Percentiles rank a stretch among this genome's conserved stretches.
These are phyloP conservation scores for Delphinapterus leucas DNA, from an alignment of 2,113 vertebrate genomes.

Conservation along the genomic window DNA sequence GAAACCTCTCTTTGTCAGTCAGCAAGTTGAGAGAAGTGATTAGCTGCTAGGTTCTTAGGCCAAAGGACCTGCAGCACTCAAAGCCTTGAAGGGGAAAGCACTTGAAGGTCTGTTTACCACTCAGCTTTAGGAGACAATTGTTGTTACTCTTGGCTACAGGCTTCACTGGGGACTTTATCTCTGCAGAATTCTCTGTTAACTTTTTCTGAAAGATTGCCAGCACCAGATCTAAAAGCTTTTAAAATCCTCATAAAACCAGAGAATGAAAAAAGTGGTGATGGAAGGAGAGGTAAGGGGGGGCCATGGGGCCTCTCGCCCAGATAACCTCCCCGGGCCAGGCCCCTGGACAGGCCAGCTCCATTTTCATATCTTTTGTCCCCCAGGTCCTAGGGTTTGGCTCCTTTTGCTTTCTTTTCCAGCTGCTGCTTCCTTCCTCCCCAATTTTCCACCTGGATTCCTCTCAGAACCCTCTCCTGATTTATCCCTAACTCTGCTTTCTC, in stretches of 20 bases:
- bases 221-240: constrained; percentile 33
- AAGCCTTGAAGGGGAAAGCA: constrained; percentile 20
- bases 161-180: neutral
- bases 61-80: constrained; percentile 40
- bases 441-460: neutral
- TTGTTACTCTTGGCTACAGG: neutral
- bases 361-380: neutral
- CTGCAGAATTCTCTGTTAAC: constrained; percentile 12
- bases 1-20: constrained; percentile 2
- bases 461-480: neutral
- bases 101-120: constrained; percentile 46
- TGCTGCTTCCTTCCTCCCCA: neutral
- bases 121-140: constrained; percentile 24
- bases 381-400: neutral
- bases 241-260: constrained; percentile 46
- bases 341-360: neutral
- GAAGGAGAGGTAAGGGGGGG: neutral
- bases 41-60: constrained; percentile 37
- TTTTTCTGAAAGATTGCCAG: constrained; percentile 56
- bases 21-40: constrained; percentile 39
- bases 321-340: neutral
- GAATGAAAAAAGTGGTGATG: constrained; percentile 19
- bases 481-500: constrained; percentile 14
- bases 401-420: neutral
- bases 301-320: neutral